phyloP scores from a whole-genome alignment of 2,888 invertebrate species.

The Fragum whitleyi region DNA sequence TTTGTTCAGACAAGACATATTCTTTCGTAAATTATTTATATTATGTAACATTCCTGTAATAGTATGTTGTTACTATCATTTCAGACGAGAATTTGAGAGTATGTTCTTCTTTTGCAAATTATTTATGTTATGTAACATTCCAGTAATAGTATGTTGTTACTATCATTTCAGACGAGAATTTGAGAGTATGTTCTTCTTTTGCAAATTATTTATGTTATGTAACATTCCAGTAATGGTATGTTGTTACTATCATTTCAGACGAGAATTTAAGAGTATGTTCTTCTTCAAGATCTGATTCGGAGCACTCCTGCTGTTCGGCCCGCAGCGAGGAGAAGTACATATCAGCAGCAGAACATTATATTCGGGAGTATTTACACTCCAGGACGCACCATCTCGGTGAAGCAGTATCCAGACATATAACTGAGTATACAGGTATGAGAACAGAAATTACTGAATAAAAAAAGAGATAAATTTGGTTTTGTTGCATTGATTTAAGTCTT shows the following conservation, averaged over 20 bases:
- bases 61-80: conserved; percentile 20
- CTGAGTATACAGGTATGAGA: conserved; percentile 70
- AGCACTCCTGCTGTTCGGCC: conserved; percentile 67
- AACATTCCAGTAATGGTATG: too few species aligned
- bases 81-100: conserved; percentile 54
- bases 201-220: too few species aligned
- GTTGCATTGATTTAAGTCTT: too few species aligned
- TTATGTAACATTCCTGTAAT: too few species aligned
- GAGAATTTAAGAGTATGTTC: conserved; percentile 51
- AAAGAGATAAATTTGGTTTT: too few species aligned
- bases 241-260: conserved; percentile 46
- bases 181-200: conserved; percentile 47
- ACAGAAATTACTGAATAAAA: too few species aligned
- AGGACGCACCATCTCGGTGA: conserved; percentile 67
- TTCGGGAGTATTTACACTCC: conserved; percentile 58
- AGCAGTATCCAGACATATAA: conserved; percentile 65
- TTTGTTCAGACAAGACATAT: too few species aligned
- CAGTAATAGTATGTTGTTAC: too few species aligned
- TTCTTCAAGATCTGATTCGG: conserved; percentile 21
- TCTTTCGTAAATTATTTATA: too few species aligned
- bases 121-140: too few species aligned
- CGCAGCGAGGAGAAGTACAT: conserved; percentile 68
- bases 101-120: too few species aligned
- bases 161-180: conserved; percentile 51
- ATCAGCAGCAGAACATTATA: conserved; percentile 65